Evolutionary conservation across 2,797 vertebrate species (phyloP).

Genomic region (Anas bernieri): DNA sequence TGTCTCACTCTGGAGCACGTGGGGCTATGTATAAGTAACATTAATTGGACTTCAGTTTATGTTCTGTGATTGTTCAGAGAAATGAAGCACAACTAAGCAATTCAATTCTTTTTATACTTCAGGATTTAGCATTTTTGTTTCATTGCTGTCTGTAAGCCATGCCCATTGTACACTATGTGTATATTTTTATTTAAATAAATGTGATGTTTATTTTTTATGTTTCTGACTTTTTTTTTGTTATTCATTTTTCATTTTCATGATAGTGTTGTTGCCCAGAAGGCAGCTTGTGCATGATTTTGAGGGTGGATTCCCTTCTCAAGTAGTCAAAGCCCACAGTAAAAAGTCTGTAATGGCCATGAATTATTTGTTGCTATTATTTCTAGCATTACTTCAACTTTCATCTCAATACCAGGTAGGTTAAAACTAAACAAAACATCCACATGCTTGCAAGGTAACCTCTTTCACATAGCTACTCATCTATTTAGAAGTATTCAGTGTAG

Average conservation of each 20-base stretch:
- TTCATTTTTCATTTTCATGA: slow-evolving; percentile 69
- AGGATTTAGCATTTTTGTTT: slow-evolving; percentile 65
- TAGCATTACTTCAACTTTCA: neutral
- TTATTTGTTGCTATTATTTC: neutral
- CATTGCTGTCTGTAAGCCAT: slow-evolving; percentile 77
- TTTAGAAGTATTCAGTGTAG: neutral
- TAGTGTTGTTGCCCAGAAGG: neutral
- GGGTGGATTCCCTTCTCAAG: neutral
- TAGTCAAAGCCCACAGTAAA: neutral
- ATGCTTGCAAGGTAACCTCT: neutral
- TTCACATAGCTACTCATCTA: neutral
- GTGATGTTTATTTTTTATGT: slow-evolving; percentile 81
- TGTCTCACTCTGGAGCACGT: neutral
- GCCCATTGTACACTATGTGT: slow-evolving; percentile 81
- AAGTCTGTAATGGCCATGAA: neutral
- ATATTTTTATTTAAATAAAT: slow-evolving; percentile 87
- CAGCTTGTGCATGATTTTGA: neutral
- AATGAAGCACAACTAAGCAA: slow-evolving; percentile 42
- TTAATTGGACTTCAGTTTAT: neutral
- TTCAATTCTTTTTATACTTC: slow-evolving; percentile 26
- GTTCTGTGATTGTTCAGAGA: slow-evolving; percentile 4
- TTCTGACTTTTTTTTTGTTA: slow-evolving; percentile 65
- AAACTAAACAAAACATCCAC: neutral
- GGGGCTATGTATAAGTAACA: neutral
- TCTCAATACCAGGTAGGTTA: neutral